phyloP scores from a whole-genome alignment of 1,140 invertebrate genomes.

The Ceratina japonica region DNA sequence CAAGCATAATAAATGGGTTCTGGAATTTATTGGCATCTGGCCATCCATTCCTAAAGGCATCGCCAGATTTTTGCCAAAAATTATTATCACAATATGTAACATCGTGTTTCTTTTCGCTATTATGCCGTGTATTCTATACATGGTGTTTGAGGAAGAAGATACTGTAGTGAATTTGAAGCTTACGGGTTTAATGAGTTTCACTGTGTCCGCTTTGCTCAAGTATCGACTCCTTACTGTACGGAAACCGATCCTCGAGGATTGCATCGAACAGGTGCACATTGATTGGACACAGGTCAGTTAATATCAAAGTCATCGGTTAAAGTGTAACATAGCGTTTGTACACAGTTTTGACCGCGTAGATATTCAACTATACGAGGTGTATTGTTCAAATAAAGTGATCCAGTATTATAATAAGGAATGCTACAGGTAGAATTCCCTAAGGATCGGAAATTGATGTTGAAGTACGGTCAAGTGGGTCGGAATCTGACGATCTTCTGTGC shows the following conservation, averaged over 20 bases:
- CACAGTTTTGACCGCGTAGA: too few species aligned
- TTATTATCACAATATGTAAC: neutral
- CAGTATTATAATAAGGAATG: too few species aligned
- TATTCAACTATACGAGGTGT: too few species aligned
- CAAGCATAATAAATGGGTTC: neutral
- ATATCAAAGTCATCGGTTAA: too few species aligned
- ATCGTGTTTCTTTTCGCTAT: neutral
- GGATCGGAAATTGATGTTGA: constrained; percentile 44
- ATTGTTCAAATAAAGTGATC: too few species aligned
- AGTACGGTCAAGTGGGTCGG: constrained; percentile 46
- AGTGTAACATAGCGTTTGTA: too few species aligned
- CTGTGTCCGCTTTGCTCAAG: neutral
- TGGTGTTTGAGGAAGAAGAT: neutral
- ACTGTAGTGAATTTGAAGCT: neutral
- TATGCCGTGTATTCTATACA: neutral
- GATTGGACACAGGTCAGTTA: neutral
- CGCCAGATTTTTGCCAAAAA: neutral
- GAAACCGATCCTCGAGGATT: neutral
- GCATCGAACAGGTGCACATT: neutral
- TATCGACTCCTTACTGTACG: neutral
- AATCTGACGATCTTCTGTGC: constrained; percentile 44
- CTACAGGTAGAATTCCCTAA: constrained; percentile 28
- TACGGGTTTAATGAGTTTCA: neutral
- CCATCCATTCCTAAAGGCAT: neutral
- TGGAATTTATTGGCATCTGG: neutral